A percentile compares a stretch with the other conserved stretches of the same genome.
Conservation (phyloP, 2,113 vertebrate genomes). For the Alethe diademata region DNA sequence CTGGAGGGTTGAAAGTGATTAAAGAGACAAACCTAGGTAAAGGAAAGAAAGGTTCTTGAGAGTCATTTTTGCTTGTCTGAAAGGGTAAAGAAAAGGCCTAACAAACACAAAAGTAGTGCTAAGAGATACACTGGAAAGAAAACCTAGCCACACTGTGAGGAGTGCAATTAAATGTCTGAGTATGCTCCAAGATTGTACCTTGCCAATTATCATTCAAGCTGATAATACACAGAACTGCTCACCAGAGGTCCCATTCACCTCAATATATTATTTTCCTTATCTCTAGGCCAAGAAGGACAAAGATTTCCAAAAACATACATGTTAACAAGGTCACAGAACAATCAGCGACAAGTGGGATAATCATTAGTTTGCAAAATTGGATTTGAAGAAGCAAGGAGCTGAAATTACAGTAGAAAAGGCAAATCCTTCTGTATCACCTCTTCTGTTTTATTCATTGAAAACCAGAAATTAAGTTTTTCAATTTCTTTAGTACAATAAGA, state of each 20-base stretch:
- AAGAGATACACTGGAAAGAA: background rate
- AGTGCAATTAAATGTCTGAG: background rate
- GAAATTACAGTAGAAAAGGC: background rate
- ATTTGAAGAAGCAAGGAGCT: slow-evolving; percentile 8
- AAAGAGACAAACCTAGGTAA: background rate
- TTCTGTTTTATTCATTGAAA: background rate
- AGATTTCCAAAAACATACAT: background rate
- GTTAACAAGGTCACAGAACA: slow-evolving; percentile 15
- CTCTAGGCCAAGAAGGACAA: slow-evolving; percentile 16
- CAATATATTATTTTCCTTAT: background rate
- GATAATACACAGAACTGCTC: background rate
- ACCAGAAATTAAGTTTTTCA: background rate
- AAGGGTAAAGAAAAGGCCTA: background rate
- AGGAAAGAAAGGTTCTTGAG: background rate
- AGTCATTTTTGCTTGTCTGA: background rate
- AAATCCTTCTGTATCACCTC: background rate
- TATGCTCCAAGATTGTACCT: background rate
- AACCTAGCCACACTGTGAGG: background rate
- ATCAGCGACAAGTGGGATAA: background rate
- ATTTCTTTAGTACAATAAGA: background rate
- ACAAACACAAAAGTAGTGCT: background rate
- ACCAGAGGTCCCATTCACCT: background rate
- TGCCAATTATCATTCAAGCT: background rate
- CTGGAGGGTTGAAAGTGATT: background rate
- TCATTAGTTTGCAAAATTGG: slow-evolving; percentile 21